Conservation (phyloP, 2,797 vertebrate species). For the Anas acuta region DNA sequence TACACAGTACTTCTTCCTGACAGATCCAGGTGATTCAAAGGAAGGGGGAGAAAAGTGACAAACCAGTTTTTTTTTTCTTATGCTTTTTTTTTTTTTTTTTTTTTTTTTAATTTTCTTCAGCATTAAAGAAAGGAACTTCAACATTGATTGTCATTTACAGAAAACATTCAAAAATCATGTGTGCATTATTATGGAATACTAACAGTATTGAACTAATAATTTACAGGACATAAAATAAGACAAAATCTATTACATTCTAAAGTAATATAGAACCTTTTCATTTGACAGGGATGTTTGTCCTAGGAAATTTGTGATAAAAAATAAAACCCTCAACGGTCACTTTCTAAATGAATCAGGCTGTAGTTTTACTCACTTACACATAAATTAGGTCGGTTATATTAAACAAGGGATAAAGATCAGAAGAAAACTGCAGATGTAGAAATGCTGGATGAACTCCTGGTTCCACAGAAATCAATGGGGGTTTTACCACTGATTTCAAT, state of each 20-base stretch:
- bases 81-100: constrained; percentile 56
- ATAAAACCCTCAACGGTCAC: constrained; percentile 64
- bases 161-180: constrained; percentile 90
- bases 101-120: constrained; percentile 81
- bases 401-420: constrained; percentile 76
- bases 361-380: constrained; percentile 77
- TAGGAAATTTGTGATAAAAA: constrained; percentile 79
- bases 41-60: not conserved
- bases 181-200: constrained; percentile 85
- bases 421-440: constrained; percentile 73
- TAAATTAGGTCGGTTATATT: constrained; percentile 78
- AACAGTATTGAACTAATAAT: constrained; percentile 85
- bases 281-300: constrained; percentile 77
- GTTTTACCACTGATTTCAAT: not conserved
- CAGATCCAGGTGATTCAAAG: not conserved
- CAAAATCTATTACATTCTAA: constrained; percentile 86
- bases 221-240: constrained; percentile 84
- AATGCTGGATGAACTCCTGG: constrained; percentile 40
- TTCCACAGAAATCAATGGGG: not conserved
- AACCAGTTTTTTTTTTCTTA: constrained; percentile 64
- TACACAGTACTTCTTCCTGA: not conserved
- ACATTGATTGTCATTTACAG: constrained; percentile 92
- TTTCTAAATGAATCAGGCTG: constrained; percentile 83
- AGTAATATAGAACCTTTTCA: constrained; percentile 80
- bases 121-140: constrained; percentile 84